Conservation (phyloP, 2,113 vertebrate species). For the Redunca redunca region DNA sequence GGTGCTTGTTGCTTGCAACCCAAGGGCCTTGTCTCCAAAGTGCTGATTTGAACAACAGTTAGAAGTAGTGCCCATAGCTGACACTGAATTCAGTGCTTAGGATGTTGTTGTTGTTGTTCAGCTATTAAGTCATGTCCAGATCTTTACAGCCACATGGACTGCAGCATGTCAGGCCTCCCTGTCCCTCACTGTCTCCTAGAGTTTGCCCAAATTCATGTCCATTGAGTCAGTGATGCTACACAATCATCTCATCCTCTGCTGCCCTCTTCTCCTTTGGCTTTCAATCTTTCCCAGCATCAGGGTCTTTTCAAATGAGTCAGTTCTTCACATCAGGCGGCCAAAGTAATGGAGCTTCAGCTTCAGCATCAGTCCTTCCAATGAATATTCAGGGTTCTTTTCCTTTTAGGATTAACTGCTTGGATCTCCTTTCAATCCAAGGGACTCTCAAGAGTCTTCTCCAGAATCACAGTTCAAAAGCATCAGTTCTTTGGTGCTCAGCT, state of each 20-base stretch:
- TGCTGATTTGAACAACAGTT: rapidly evolving
- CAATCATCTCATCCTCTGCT: background rate
- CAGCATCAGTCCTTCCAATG: background rate
- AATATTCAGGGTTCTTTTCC: background rate
- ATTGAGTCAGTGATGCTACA: background rate
- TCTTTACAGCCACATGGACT: background rate
- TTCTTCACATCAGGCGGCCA: background rate
- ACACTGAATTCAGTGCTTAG: background rate
- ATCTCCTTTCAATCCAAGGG: background rate
- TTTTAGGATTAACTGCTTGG: background rate
- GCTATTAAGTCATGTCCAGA: background rate
- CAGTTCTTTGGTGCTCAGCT: background rate
- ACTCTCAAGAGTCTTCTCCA: background rate
- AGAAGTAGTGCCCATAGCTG: rapidly evolving
- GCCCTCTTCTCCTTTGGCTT: background rate
- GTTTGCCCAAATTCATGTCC: background rate
- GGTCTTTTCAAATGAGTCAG: background rate
- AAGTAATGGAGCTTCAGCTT: background rate
- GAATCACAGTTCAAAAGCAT: background rate
- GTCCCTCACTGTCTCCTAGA: background rate
- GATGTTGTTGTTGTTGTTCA: background rate
- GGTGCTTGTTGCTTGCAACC: too few relatives aligned
- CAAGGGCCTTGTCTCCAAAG: too few relatives aligned
- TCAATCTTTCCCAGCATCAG: background rate
- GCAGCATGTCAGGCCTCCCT: background rate